phyloP scores from a whole-genome alignment of 2,797 vertebrate species.

The Channallabes apus region DNA sequence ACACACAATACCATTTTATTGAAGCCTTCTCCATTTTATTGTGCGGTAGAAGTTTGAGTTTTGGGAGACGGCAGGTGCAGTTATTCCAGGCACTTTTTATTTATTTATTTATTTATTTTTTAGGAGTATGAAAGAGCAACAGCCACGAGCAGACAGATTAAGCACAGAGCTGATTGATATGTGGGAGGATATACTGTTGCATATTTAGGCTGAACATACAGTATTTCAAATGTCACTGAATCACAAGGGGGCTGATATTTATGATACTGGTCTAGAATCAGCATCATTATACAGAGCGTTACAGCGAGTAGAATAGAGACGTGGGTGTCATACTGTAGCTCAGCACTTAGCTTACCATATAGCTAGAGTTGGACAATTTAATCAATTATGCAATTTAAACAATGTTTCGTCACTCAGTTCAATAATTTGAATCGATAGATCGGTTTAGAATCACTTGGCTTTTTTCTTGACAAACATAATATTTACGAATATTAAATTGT shows the following conservation, averaged over 20 bases:
- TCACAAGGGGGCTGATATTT: constrained; percentile 4
- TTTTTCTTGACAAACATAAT: too few relatives aligned
- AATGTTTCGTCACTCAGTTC: too few relatives aligned
- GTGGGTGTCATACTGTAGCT: background rate
- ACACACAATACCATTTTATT: constrained; percentile 57
- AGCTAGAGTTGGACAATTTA: too few relatives aligned
- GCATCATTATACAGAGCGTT: background rate
- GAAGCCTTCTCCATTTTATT: constrained; percentile 49
- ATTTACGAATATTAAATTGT: too few relatives aligned
- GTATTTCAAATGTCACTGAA: background rate
- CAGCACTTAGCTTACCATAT: too few relatives aligned
- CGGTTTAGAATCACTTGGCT: too few relatives aligned
- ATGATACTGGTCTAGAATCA: constrained; percentile 5
- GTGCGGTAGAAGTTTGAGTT: constrained; percentile 45
- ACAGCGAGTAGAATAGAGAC: background rate
- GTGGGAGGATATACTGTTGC: background rate
- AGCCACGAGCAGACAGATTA: constrained; percentile 27
- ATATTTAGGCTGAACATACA: constrained; percentile 6
- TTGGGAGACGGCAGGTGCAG: constrained; percentile 47
- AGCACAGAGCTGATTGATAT: constrained; percentile 35
- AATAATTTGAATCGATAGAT: too few relatives aligned
- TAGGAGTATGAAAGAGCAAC: constrained; percentile 23
- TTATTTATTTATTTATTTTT: background rate
- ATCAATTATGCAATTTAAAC: too few relatives aligned
- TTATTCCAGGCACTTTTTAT: constrained; percentile 46